Evolutionary conservation across 2,797 vertebrate species (phyloP).

Genomic region (Bovichtus variegatus): DNA sequence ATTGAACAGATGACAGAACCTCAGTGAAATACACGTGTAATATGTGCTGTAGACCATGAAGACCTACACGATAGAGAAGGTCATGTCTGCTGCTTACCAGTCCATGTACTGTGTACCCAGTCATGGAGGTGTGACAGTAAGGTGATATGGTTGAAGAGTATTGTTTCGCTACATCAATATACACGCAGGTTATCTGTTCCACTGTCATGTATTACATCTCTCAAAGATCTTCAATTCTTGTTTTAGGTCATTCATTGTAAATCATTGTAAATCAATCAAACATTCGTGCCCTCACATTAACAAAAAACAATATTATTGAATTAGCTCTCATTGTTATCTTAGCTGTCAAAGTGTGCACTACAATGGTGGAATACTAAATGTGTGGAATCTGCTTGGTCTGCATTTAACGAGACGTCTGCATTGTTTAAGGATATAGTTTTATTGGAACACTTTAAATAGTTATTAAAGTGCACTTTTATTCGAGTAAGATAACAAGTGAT

Average conservation of each 20-base stretch:
- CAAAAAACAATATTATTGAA: too few species aligned
- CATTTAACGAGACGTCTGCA: background rate
- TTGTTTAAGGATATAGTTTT: background rate
- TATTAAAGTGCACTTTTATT: background rate
- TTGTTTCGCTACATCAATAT: background rate
- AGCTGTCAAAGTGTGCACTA: background rate
- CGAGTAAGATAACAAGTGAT: background rate
- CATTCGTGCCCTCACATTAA: background rate
- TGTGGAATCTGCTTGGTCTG: background rate
- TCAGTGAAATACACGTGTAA: conserved; percentile 11
- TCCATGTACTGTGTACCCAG: background rate
- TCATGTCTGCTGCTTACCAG: background rate
- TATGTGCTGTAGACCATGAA: background rate
- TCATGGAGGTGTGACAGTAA: background rate
- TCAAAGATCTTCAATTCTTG: background rate
- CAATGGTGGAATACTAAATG: background rate
- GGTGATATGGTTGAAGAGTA: background rate
- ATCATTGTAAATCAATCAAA: background rate
- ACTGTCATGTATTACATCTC: background rate
- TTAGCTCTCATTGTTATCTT: background rate
- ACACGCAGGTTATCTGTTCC: background rate
- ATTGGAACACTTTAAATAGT: background rate
- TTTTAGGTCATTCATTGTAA: too few species aligned
- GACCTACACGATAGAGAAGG: background rate
- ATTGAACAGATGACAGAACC: background rate